phyloP scores from a whole-genome alignment of 2,113 vertebrate genomes.

The Sinocyclocheilus grahami region DNA sequence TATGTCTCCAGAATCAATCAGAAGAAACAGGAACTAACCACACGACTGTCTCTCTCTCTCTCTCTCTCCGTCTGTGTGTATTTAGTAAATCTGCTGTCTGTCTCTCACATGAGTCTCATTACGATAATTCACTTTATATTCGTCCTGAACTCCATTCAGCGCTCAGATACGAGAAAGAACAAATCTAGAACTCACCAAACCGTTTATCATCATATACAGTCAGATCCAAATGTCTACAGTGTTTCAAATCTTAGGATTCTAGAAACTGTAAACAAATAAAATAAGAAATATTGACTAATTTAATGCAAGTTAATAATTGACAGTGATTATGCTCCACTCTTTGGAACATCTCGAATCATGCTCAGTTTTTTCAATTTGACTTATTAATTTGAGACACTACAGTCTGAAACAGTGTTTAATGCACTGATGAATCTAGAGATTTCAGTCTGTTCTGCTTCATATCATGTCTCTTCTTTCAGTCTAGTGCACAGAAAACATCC shows the following conservation, averaged over 20 bases:
- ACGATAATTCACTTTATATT: background rate
- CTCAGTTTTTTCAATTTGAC: background rate
- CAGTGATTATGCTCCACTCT: too few relatives aligned
- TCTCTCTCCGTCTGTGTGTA: background rate
- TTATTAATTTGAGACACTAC: too few relatives aligned
- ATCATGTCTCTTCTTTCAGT: too few relatives aligned
- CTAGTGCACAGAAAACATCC: too few relatives aligned
- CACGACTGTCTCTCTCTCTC: too few relatives aligned
- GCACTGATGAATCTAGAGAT: too few relatives aligned
- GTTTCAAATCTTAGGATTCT: background rate
- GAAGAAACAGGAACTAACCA: background rate
- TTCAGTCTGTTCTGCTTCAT: too few relatives aligned
- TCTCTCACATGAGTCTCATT: conserved; percentile 35
- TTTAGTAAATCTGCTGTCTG: background rate
- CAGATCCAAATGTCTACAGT: too few relatives aligned
- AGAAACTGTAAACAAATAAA: background rate
- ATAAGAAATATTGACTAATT: background rate
- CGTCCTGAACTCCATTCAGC: background rate
- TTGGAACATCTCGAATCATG: background rate
- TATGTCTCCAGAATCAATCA: background rate
- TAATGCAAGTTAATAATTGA: too few relatives aligned
- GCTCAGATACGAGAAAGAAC: background rate
- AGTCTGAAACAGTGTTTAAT: too few relatives aligned
- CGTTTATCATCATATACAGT: too few relatives aligned
- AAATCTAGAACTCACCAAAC: too few relatives aligned